Base-by-base conservation (phyloP, 2,888 invertebrate genomes). In the Andrena bucephala region DNA sequence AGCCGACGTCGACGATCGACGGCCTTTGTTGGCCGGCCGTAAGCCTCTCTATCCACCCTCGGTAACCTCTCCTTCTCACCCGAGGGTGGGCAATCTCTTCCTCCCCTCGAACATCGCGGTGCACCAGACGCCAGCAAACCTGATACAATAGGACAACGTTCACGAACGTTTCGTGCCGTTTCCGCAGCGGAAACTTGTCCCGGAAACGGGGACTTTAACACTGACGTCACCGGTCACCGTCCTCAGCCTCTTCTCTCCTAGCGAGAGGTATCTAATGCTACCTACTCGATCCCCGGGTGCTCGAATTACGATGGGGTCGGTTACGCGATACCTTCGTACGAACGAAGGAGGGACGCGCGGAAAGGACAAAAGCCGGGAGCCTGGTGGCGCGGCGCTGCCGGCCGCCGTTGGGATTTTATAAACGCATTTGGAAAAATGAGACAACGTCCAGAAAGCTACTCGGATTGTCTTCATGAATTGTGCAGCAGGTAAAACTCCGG, bases 1-100 rank as follows among this genome's bases (percentile, higher is more conserved):
- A 91, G 91, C 89, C 91, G 89, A 89, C 90, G 90, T 91, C 89
- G 90, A 90, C 92, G 92, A 92, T 91, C 90, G 90, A 91, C 91
- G 89, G 89, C 88, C 89, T 91, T 92, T 92, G 91, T 92, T 89
- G 87, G 86, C 82, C 86, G 84, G 84, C 87, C 85, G 85, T 89
- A 89, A 89, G 88, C 89, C 82, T 77, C 77, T 77, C 80, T 62
- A 74, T 71, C 77, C 60, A 77, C 73, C 81, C 80, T 67, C 71
- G 48, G 67, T 60, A 71, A 60, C 85, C 83, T 73, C 69, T 74
- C 74, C 75, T 81, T 77, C 81, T 69, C 71, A 52, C 77, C 72
- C 77, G 31, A 57, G 82, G 71, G 67, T 42, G 62, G 70, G 42
- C 76, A 67, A 76, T 77, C 77, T 72, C 77, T 68, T 72, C 66